These are phyloP conservation scores for Plebejus argus DNA, from an alignment of 2,888 invertebrate species.

Conservation along the genomic window DNA sequence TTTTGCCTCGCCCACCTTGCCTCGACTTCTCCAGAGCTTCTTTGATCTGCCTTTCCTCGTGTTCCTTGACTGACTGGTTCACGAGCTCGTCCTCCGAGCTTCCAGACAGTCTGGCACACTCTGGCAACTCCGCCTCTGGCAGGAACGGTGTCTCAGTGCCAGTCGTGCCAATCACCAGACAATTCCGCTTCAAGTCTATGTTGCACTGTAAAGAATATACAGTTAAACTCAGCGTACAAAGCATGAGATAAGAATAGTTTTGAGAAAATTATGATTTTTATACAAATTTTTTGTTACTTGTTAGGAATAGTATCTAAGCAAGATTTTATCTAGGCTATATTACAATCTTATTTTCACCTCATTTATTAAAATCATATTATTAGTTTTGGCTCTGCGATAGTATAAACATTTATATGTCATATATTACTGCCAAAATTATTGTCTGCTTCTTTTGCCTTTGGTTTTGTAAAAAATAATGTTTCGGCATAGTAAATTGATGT, in stretches of 20 bases:
- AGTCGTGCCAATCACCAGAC: slow-evolving; percentile 95
- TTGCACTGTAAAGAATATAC: slow-evolving; percentile 83
- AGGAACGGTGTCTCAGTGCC: slow-evolving; percentile 95
- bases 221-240: background rate
- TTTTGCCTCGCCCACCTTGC: slow-evolving; percentile 73
- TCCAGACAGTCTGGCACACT: slow-evolving; percentile 90
- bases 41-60: slow-evolving; percentile 86
- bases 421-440: no score
- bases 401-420: background rate
- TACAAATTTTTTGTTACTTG: no score
- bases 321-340: no score
- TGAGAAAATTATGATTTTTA: no score
- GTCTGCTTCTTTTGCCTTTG: no score
- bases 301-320: no score
- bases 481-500: background rate
- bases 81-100: slow-evolving; percentile 83
- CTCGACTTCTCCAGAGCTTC: slow-evolving; percentile 87
- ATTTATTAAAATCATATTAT: no score
- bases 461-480: no score
- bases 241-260: no score
- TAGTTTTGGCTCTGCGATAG: background rate
- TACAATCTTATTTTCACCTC: background rate
- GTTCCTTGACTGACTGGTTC: slow-evolving; percentile 71
- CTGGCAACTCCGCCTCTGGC: slow-evolving; percentile 83
- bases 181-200: slow-evolving; percentile 94